Evolutionary conservation across 2,797 vertebrate genomes (phyloP).

Genomic region (Pelochelys cantorii): DNA sequence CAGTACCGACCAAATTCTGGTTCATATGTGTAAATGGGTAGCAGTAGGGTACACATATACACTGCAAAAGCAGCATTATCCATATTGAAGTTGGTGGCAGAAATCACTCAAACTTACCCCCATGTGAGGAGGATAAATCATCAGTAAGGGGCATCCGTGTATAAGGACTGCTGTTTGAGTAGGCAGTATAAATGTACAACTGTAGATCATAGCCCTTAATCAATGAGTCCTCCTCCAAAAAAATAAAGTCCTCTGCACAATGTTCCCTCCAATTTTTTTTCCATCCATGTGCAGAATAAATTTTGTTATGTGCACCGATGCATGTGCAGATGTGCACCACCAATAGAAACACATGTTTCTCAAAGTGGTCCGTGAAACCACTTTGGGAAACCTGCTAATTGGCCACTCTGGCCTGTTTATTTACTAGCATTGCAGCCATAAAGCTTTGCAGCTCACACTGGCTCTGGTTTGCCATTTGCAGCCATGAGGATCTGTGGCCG

Average conservation of each 20-base stretch:
- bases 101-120: not conserved
- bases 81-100: rapidly evolving
- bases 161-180: rapidly evolving
- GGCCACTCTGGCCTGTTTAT: no score
- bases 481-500: no score
- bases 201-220: not conserved
- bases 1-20: not conserved
- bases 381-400: no score
- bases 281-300: no score
- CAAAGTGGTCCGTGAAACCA: no score
- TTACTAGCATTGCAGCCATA: no score
- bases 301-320: no score
- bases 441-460: no score
- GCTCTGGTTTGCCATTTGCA: no score
- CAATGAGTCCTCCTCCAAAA: not conserved
- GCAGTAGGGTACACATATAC: not conserved
- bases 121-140: not conserved
- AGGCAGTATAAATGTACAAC: not conserved
- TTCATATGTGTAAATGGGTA: not conserved
- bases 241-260: not conserved
- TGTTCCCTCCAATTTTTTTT: no score
- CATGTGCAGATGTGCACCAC: no score
- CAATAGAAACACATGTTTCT: no score
- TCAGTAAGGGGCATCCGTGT: not conserved
- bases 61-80: not conserved